Percentiles rank a stretch among this genome's conserved stretches.
These are phyloP conservation scores for Dolichopus griseipennis DNA, from an alignment of 2,888 invertebrate genomes.

Conservation along the genomic window DNA sequence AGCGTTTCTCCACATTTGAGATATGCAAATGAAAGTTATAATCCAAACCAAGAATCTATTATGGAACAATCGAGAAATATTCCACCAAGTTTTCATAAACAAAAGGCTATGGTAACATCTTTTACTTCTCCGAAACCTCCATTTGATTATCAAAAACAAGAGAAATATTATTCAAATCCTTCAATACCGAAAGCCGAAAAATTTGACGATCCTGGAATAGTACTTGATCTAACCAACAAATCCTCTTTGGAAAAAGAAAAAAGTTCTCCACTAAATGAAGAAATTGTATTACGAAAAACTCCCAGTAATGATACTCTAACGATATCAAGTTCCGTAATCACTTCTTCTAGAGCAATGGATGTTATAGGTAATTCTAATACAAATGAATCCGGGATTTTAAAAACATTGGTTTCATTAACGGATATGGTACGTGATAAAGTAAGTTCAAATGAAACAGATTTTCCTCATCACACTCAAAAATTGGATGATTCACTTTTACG, in stretches of 20 bases:
- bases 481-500: conserved; percentile 59
- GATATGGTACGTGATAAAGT: conserved; percentile 32
- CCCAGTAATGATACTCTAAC: conserved; percentile 9
- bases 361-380: conserved; percentile 35
- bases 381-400: conserved; percentile 37
- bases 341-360: conserved; percentile 29
- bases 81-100: conserved; percentile 21
- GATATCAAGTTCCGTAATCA: conserved; percentile 9
- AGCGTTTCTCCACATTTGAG: conserved; percentile 35
- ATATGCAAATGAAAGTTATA: conserved; percentile 9
- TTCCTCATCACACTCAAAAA: conserved; percentile 21
- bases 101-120: conserved; percentile 29
- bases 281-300: neutral
- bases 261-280: neutral
- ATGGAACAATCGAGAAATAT: conserved; percentile 12
- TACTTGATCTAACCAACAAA: conserved; percentile 42
- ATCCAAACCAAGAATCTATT: neutral
- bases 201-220: conserved; percentile 32
- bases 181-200: conserved; percentile 34
- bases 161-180: conserved; percentile 43
- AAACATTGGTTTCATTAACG: conserved; percentile 39
- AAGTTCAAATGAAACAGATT: conserved; percentile 27
- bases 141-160: conserved; percentile 42
- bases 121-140: conserved; percentile 42
- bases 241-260: conserved; percentile 22